These are phyloP conservation scores for Leptobrachium leishanense DNA, from an alignment of 2,113 vertebrate genomes.

Conservation along the genomic window DNA sequence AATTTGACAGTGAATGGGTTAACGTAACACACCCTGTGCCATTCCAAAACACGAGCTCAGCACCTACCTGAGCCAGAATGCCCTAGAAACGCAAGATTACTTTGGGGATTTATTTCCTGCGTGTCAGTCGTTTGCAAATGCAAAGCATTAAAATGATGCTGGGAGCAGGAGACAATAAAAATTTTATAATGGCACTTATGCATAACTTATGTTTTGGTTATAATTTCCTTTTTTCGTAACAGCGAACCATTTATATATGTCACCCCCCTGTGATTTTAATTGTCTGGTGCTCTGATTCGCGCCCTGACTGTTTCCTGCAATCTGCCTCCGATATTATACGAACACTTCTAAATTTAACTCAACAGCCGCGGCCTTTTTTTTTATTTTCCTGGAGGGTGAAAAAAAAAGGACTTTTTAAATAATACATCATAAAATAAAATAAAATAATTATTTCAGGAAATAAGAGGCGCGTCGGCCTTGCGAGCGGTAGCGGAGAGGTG, in stretches of 20 bases:
- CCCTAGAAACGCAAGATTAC: neutral
- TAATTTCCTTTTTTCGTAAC: neutral
- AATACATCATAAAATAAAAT: slow-evolving; percentile 33
- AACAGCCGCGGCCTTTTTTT: neutral
- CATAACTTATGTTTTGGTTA: neutral
- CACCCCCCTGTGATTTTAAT: neutral
- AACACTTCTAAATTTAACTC: neutral
- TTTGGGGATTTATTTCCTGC: neutral
- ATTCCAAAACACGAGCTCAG: no score
- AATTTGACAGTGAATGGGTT: no score
- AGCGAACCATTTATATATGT: neutral
- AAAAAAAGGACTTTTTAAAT: neutral
- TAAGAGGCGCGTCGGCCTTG: slow-evolving; percentile 8
- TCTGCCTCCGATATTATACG: neutral
- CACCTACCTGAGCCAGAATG: no score
- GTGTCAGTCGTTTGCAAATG: neutral
- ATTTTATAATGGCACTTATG: neutral
- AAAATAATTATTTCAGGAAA: slow-evolving; percentile 11
- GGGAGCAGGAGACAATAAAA: neutral
- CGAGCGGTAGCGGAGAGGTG: slow-evolving; percentile 9
- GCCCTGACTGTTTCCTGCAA: neutral
- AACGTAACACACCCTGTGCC: no score
- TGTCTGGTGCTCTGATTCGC: neutral
- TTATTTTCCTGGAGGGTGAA: neutral
- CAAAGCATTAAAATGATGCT: neutral